Evolutionary conservation across 2,797 vertebrate genomes (phyloP).

Genomic region (Anguilla megastoma): DNA sequence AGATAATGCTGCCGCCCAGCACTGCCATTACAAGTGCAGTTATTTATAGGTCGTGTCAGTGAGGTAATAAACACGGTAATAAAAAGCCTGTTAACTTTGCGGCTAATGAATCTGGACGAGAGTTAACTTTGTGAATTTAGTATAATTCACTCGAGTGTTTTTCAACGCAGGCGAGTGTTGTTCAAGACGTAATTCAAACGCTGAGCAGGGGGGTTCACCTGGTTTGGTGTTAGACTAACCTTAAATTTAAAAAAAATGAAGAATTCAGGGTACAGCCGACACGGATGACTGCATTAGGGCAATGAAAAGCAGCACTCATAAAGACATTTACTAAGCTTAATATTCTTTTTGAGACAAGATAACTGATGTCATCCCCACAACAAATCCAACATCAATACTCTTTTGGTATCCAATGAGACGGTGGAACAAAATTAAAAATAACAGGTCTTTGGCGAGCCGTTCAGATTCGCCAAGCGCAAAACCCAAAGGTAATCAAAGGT

Average conservation of each 20-base stretch:
- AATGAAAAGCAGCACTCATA: slow-evolving; percentile 87
- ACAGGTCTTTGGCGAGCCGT: slow-evolving; percentile 38
- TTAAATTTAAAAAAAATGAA: slow-evolving; percentile 79
- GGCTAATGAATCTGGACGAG: slow-evolving; percentile 98
- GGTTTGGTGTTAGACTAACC: slow-evolving; percentile 90
- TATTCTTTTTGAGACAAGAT: slow-evolving; percentile 80
- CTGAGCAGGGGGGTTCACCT: slow-evolving; percentile 81
- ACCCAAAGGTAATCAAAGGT: slow-evolving; percentile 56
- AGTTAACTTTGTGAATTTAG: slow-evolving; percentile 94
- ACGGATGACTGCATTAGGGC: slow-evolving; percentile 86
- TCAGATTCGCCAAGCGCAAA: slow-evolving; percentile 54
- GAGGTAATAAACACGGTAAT: slow-evolving; percentile 89
- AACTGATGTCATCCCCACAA: slow-evolving; percentile 70
- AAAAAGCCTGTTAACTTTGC: slow-evolving; percentile 91
- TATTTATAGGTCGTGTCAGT: slow-evolving; percentile 99
- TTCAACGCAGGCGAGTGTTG: slow-evolving; percentile 76
- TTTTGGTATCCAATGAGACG: slow-evolving; percentile 55
- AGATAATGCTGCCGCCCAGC: slow-evolving; percentile 83
- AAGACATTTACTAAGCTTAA: slow-evolving; percentile 91
- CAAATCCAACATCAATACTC: slow-evolving; percentile 68
- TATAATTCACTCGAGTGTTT: slow-evolving; percentile 89
- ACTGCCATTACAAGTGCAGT: slow-evolving; percentile 88
- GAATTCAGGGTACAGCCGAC: slow-evolving; percentile 42
- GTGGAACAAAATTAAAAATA: slow-evolving; percentile 52
- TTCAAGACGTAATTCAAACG: slow-evolving; percentile 87